Conservation (phyloP, 2,888 invertebrate species). For the Matsumyia berberina region DNA sequence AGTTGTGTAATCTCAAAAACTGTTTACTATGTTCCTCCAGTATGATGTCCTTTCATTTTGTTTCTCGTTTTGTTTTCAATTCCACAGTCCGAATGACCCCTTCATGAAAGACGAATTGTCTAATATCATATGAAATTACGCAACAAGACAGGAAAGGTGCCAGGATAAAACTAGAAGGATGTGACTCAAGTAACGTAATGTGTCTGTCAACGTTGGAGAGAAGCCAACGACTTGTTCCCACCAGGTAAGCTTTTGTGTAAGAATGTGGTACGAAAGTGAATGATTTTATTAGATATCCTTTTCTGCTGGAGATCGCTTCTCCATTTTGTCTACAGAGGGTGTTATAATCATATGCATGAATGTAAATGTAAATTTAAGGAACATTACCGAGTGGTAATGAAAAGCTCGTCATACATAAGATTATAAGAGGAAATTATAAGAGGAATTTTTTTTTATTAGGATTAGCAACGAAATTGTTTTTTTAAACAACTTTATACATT, state of each 20-base stretch:
- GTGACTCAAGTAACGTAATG: constrained; percentile 10
- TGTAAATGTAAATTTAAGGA: constrained; percentile 20
- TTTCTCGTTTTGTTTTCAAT: neutral
- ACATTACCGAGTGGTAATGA: constrained; percentile 33
- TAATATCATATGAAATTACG: constrained; percentile 5
- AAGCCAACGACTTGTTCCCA: neutral
- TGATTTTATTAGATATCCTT: constrained; percentile 16
- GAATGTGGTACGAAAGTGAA: constrained; percentile 27
- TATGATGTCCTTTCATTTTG: neutral
- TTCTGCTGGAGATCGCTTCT: neutral
- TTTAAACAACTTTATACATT: neutral
- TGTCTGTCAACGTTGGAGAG: constrained; percentile 2
- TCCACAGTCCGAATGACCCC: neutral
- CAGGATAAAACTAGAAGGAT: neutral
- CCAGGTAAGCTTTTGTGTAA: neutral
- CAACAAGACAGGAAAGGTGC: neutral
- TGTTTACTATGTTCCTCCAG: too few species aligned
- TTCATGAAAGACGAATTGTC: constrained; percentile 6
- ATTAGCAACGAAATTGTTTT: constrained; percentile 27
- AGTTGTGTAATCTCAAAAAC: too few species aligned
- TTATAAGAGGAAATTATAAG: constrained; percentile 47
- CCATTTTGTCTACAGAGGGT: neutral
- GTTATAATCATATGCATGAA: too few species aligned
- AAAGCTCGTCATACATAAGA: too few species aligned
- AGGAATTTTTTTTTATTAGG: constrained; percentile 29